Base-by-base conservation (phyloP, 2,888 invertebrate species). In the Watsonalla binaria region DNA sequence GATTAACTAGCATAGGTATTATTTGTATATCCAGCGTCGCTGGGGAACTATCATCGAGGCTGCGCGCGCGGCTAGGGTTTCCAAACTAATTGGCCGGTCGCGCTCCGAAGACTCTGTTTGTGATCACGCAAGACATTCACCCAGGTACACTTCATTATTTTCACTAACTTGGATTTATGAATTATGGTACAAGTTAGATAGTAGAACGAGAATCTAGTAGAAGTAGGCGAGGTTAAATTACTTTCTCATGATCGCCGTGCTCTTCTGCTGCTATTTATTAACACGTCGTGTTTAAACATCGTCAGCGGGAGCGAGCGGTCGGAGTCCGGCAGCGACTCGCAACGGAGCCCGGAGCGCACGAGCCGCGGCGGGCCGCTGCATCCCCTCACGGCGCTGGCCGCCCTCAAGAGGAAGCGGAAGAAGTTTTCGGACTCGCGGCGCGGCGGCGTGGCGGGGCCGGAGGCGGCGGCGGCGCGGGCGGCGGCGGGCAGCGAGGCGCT, bases 31-130 rank as follows among this genome's bases (percentile, higher is more conserved):
- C 42, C 11, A 42, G 82, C 93, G 95, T 42, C 93, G 95, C 69
- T 96, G 95, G 95, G 95, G 95, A 58, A 96, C 96, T 46, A 91
- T 97, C 58, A 96, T 97, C 76, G 96, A 97, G 78, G 96, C 97
- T 48, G 96, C 97, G 46, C 95, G 95, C 74, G 94, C 94, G 58
- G 96, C 96, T 35, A 93, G 94, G 70, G 95, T 96, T 51, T 94
- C 95, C 34, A 92, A 95, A 60, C 92, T 97, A 70, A 95, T 96
- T 62, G 96, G 96, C 37, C 92, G 95, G 64, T 94, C 94, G 49
- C 78, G 90, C 61, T 96, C 96, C 2, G 96, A 97, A 83, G 97
- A 97, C 81, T 97, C 96, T 8, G 96, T 97, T 52, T 92, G 92
- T 74, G 92, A 92, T 60, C 91, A 69, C 91, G 92, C 78, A 76